Conservation (phyloP, 2,113 vertebrate species). For the Tetrao urogallus region DNA sequence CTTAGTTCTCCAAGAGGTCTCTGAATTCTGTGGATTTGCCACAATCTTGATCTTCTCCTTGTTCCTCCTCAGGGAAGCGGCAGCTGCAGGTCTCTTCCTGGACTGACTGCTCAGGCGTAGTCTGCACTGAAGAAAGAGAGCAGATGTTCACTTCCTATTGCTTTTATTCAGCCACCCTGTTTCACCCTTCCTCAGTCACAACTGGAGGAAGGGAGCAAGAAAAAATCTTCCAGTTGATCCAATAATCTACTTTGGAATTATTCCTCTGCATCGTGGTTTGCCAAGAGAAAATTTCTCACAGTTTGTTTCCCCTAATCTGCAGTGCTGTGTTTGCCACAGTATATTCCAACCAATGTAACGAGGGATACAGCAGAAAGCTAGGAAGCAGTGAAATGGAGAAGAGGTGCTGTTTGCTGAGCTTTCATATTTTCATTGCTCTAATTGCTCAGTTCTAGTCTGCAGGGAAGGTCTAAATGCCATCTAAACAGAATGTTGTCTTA, state of each 20-base stretch:
- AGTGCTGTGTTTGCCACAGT: background rate
- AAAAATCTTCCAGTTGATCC: background rate
- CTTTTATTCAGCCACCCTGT: background rate
- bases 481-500: too few relatives aligned
- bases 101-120: slow-evolving; percentile 18
- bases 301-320: background rate
- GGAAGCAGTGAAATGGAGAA: too few relatives aligned
- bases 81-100: slow-evolving; percentile 84
- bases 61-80: slow-evolving; percentile 88
- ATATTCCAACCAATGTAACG: background rate
- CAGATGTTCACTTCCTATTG: background rate
- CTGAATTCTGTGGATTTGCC: background rate
- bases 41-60: slow-evolving; percentile 75
- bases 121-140: slow-evolving; percentile 37
- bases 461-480: too few relatives aligned
- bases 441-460: too few relatives aligned
- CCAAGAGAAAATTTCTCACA: background rate
- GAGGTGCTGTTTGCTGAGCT: too few relatives aligned
- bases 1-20: background rate
- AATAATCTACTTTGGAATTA: background rate
- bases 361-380: background rate
- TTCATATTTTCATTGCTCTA: too few relatives aligned
- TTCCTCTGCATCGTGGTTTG: background rate
- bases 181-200: background rate
- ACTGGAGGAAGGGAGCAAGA: background rate